These are phyloP conservation scores for Cryptotis parvus DNA, from an alignment of 2,113 vertebrate genomes.

Conservation along the genomic window DNA sequence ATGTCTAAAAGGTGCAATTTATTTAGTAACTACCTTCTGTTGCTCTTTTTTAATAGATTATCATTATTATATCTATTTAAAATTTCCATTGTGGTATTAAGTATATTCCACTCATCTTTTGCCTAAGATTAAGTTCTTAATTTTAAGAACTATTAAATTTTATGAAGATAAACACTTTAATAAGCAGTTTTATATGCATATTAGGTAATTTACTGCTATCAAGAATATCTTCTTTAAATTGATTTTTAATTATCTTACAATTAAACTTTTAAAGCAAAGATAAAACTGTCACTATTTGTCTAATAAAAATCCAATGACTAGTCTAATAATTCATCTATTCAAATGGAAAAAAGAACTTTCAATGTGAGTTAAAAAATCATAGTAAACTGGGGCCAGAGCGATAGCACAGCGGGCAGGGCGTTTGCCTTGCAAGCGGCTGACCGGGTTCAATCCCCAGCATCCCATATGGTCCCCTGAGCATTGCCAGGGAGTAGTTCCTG, in stretches of 20 bases:
- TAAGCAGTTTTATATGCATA: slow-evolving; percentile 16
- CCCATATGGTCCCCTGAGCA: no score
- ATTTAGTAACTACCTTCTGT: slow-evolving; percentile 8
- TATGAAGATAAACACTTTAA: slow-evolving; percentile 25
- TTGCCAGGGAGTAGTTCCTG: no score
- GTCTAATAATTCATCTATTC: slow-evolving; percentile 37
- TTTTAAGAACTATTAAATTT: slow-evolving; percentile 60
- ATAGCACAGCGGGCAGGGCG: no score
- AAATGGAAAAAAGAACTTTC: slow-evolving; percentile 38
- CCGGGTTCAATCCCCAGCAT: no score
- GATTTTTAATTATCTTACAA: slow-evolving; percentile 28
- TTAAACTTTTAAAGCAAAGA: slow-evolving; percentile 36
- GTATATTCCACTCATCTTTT: slow-evolving; percentile 36
- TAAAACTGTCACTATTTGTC: slow-evolving; percentile 36
- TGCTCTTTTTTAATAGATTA: slow-evolving; percentile 43
- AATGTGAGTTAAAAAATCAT: slow-evolving; percentile 18
- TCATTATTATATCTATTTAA: slow-evolving; percentile 22
- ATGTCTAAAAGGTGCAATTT: neutral
- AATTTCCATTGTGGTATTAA: slow-evolving; percentile 33
- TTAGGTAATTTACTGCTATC: slow-evolving; percentile 18
- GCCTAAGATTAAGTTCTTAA: slow-evolving; percentile 30
- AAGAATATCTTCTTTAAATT: neutral
- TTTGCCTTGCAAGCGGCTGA: no score
- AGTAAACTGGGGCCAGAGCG: no score
- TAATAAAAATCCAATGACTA: slow-evolving; percentile 11